Conservation (phyloP, 2,888 invertebrate genomes). For the Eristalinus sepulchralis region DNA sequence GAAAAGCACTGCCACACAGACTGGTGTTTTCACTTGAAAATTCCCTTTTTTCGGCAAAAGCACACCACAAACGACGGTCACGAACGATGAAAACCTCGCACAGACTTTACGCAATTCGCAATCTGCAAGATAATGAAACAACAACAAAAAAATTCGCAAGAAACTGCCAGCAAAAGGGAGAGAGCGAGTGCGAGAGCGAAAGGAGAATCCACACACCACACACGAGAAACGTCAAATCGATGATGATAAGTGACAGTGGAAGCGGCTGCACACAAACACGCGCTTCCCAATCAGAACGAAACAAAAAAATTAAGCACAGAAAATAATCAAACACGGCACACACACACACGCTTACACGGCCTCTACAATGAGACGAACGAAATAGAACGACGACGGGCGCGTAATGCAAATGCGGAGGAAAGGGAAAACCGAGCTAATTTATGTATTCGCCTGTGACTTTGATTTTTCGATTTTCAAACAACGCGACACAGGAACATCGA, state of each 20-base stretch:
- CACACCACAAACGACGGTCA: slow-evolving; percentile 28
- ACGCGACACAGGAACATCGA: slow-evolving; percentile 16
- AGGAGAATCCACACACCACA: slow-evolving; percentile 40
- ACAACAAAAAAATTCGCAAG: slow-evolving; percentile 39
- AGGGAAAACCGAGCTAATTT: slow-evolving; percentile 41
- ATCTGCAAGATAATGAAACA: slow-evolving; percentile 27
- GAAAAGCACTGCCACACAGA: background rate
- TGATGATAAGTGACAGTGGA: slow-evolving; percentile 32
- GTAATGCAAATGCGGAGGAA: slow-evolving; percentile 33
- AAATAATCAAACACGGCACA: background rate
- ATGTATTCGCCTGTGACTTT: slow-evolving; percentile 28
- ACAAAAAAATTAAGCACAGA: background rate
- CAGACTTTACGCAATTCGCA: slow-evolving; percentile 67
- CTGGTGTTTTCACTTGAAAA: slow-evolving; percentile 2
- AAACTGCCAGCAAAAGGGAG: slow-evolving; percentile 25
- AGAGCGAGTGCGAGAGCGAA: background rate
- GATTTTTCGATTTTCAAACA: slow-evolving; percentile 19
- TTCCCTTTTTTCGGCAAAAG: background rate
- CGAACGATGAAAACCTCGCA: slow-evolving; percentile 38
- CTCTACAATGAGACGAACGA: slow-evolving; percentile 1
- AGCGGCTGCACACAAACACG: slow-evolving; percentile 35
- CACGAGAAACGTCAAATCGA: slow-evolving; percentile 59
- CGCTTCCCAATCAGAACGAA: background rate
- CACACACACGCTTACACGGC: background rate
- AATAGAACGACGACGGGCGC: background rate